Evolutionary conservation across 2,113 vertebrate genomes (phyloP).

Genomic region (Hucho hucho): DNA sequence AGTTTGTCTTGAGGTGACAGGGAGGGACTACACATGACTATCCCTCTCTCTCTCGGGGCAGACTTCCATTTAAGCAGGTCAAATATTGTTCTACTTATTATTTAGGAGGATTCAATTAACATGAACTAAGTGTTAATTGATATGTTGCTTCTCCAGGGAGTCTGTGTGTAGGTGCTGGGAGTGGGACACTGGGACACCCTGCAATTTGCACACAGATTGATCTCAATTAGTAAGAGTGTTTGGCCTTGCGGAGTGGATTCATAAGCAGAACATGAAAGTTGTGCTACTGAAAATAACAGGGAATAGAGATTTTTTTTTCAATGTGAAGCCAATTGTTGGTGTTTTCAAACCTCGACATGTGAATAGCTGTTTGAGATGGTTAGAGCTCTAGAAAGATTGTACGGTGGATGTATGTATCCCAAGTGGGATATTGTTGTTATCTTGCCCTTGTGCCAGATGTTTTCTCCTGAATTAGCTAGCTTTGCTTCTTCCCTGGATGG

Average conservation of each 20-base stretch:
- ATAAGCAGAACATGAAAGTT: background rate
- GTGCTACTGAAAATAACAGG: background rate
- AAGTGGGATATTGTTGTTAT: slow-evolving; percentile 59
- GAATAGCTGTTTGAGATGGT: slow-evolving; percentile 15
- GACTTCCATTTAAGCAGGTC: slow-evolving; percentile 8
- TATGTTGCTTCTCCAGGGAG: slow-evolving; percentile 83
- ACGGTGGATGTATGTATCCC: slow-evolving; percentile 54
- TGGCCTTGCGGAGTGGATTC: slow-evolving; percentile 58
- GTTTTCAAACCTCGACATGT: slow-evolving; percentile 31
- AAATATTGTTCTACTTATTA: background rate
- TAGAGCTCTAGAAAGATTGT: slow-evolving; percentile 8
- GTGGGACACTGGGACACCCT: slow-evolving; percentile 68
- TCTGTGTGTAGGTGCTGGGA: slow-evolving; percentile 82
- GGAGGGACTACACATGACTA: background rate
- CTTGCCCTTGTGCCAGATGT: slow-evolving; percentile 66
- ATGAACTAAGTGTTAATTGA: slow-evolving; percentile 85
- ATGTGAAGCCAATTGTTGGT: slow-evolving; percentile 17
- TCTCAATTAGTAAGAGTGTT: slow-evolving; percentile 87
- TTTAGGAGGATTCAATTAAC: slow-evolving; percentile 9
- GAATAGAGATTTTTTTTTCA: slow-evolving; percentile 1
- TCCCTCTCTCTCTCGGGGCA: background rate
- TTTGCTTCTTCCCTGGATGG: slow-evolving; percentile 60
- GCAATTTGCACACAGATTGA: slow-evolving; percentile 84
- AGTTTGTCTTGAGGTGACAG: background rate
- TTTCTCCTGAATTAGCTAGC: slow-evolving; percentile 67